These are phyloP conservation scores for Brachionus koreanus DNA, from an alignment of 1,140 invertebrate genomes.

Conservation along the genomic window DNA sequence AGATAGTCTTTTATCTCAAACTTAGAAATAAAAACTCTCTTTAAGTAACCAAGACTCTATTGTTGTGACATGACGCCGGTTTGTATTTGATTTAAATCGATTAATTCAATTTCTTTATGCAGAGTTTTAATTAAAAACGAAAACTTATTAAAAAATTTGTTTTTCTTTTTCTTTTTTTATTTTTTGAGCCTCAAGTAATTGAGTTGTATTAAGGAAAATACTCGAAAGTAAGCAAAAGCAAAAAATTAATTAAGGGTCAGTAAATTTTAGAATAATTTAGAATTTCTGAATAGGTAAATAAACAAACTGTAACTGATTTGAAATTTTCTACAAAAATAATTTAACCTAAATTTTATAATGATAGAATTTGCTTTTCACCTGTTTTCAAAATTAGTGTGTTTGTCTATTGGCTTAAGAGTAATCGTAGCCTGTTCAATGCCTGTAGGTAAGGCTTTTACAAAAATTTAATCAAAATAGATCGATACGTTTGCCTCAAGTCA, in stretches of 20 bases:
- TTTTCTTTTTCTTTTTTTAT: not conserved
- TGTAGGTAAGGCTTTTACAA: not conserved
- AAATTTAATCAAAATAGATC: not conserved
- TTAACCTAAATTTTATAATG: slow-evolving; percentile 15
- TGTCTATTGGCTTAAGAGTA: not conserved
- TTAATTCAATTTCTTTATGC: not conserved
- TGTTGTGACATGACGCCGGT: slow-evolving; percentile 26
- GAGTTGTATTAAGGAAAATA: not conserved
- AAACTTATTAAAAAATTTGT: slow-evolving; percentile 19
- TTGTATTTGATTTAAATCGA: not conserved
- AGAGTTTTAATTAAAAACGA: slow-evolving; percentile 27
- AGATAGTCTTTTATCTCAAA: not conserved
- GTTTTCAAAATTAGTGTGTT: not conserved
- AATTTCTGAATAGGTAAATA: slow-evolving; percentile 1
- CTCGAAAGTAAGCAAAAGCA: not conserved
- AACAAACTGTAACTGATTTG: slow-evolving; percentile 34
- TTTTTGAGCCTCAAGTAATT: slow-evolving; percentile 21
- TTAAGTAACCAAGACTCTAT: not conserved
- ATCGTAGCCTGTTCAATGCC: not conserved
- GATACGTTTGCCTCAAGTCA: not conserved
- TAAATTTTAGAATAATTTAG: slow-evolving; percentile 1
- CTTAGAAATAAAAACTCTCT: not conserved
- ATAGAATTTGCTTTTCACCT: slow-evolving; percentile 12
- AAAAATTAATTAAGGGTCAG: slow-evolving; percentile 35
- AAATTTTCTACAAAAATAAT: not conserved